A percentile compares a stretch with the other conserved stretches of the same genome.
phyloP scores from a whole-genome alignment of 30 jellyfish, hydroid and myxozoan genomes.

The Morbakka virulenta region DNA sequence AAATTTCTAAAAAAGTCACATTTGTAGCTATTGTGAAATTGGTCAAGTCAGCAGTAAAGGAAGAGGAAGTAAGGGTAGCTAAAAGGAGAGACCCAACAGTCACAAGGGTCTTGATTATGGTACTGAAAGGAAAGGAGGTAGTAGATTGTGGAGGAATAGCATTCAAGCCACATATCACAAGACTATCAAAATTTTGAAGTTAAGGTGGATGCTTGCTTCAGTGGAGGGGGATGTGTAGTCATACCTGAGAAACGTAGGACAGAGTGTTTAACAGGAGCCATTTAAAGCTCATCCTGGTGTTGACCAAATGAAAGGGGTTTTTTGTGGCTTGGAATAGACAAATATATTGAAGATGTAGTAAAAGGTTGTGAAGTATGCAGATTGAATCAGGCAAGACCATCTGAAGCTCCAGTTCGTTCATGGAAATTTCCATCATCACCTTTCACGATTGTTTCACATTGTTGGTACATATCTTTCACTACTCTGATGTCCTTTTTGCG shows the following conservation, averaged over 20 bases:
- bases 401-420: neutral
- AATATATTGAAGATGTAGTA: slow-evolving; percentile 18
- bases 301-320: slow-evolving; percentile 6
- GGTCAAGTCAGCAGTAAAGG: slow-evolving; percentile 42
- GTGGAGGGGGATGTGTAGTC: slow-evolving; percentile 29
- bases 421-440: neutral
- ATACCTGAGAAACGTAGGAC: slow-evolving; percentile 4
- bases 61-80: neutral
- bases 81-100: slow-evolving; percentile 41
- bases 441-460: no score
- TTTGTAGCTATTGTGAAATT: slow-evolving; percentile 11
- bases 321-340: slow-evolving; percentile 47
- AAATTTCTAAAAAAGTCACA: neutral
- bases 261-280: slow-evolving; percentile 20
- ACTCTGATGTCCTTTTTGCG: no score
- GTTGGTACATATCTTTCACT: no score
- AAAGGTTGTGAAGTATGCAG: neutral
- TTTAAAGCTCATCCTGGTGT: slow-evolving; percentile 19
- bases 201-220: slow-evolving; percentile 19
- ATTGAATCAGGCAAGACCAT: neutral
- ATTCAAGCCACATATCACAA: neutral
- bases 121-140: slow-evolving; percentile 20
- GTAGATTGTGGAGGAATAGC: neutral
- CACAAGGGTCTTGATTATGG: slow-evolving; percentile 15
- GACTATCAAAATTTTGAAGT: neutral